Percentiles rank a stretch among this genome's conserved stretches.
Evolutionary conservation across 2,888 invertebrate species (phyloP).

Genomic region (Drosophila affinis): DNA sequence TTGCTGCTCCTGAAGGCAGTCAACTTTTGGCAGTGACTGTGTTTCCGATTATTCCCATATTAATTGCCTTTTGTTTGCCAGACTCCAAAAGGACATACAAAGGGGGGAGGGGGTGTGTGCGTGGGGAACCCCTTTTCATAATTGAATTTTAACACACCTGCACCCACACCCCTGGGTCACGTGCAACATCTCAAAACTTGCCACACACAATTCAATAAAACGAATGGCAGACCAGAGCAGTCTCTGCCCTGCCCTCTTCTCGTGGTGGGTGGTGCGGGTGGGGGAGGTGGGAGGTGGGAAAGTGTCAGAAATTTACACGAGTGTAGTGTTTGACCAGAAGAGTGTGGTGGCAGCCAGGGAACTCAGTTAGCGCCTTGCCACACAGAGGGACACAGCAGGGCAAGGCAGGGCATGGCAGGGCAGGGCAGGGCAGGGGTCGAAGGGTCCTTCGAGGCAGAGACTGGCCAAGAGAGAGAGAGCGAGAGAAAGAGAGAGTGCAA

Average conservation of each 20-base stretch:
- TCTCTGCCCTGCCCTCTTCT: constrained; percentile 4
- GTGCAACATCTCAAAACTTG: constrained; percentile 35
- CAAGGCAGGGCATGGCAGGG: background rate
- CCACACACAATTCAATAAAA: constrained; percentile 61
- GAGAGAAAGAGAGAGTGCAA: constrained; percentile 60
- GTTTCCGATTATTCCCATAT: background rate
- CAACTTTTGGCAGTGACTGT: background rate
- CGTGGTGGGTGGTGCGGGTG: constrained; percentile 7
- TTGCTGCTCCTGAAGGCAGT: background rate
- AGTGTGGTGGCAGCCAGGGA: constrained; percentile 12
- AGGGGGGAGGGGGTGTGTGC: background rate
- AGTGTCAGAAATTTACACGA: constrained; percentile 70
- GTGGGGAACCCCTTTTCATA: constrained; percentile 27
- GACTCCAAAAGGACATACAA: constrained; percentile 8
- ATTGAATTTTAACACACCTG: constrained; percentile 57
- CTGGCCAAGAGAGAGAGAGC: background rate
- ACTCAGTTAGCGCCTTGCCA: background rate
- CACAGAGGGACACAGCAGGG: background rate
- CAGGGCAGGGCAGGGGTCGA: background rate
- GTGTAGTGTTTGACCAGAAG: constrained; percentile 47
- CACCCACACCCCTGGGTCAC: constrained; percentile 49
- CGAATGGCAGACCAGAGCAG: constrained; percentile 43
- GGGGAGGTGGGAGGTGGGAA: background rate
- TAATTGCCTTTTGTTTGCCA: background rate
- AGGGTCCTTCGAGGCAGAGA: constrained; percentile 13